phyloP scores from a whole-genome alignment of 2,888 invertebrate species.

The Trichogramma evanescens region DNA sequence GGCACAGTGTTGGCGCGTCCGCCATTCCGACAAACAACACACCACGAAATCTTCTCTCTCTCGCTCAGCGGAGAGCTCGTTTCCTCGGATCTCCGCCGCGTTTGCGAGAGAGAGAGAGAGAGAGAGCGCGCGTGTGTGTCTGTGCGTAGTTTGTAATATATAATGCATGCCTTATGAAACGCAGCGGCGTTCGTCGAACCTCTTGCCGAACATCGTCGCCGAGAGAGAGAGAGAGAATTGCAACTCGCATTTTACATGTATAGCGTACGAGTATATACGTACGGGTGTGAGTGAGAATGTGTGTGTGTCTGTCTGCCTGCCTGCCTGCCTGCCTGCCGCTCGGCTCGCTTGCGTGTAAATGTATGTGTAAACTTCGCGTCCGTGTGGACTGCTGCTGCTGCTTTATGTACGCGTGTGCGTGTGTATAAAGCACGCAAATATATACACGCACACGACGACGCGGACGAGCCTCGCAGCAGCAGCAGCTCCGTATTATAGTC shows the following conservation, averaged over 20 bases:
- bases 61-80: slow-evolving; percentile 1
- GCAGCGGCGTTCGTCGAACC: background rate
- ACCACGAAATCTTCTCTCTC: slow-evolving; percentile 7
- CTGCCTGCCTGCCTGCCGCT: background rate
- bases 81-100: background rate
- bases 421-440: too few relatives aligned
- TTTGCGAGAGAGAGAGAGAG: background rate
- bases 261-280: background rate
- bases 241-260: background rate
- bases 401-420: too few relatives aligned
- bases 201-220: background rate
- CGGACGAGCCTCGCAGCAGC: too few relatives aligned
- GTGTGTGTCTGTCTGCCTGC: too few relatives aligned
- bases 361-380: background rate
- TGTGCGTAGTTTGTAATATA: background rate
- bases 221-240: background rate
- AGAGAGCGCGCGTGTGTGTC: background rate
- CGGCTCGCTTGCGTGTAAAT: background rate
- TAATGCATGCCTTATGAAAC: too few relatives aligned
- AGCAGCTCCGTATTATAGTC: too few relatives aligned
- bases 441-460: too few relatives aligned
- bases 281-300: too few relatives aligned
- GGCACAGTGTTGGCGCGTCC: slow-evolving; percentile 16
- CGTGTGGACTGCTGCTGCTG: too few relatives aligned
- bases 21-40: slow-evolving; percentile 24